Base-by-base conservation (phyloP, 2,797 vertebrate species). In the Cuculus canorus region DNA sequence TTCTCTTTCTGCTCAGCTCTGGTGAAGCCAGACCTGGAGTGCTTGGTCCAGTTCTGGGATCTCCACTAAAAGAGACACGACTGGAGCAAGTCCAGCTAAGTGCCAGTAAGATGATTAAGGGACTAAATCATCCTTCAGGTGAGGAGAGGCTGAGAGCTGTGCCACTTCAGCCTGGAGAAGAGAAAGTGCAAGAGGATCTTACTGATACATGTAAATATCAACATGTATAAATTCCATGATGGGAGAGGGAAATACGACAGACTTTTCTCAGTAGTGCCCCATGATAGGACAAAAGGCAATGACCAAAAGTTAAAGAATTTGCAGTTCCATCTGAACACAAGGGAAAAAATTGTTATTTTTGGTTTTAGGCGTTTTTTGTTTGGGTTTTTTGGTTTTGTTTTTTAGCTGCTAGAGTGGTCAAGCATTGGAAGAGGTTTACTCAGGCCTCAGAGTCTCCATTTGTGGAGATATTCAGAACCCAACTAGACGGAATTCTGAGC, bases 271-370 rank as follows among this genome's bases (percentile, higher is more conserved):
- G 45, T 33, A 56, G 33, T 4, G 6, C 11, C 25, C 50, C 64
- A 11, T 17, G 45, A 45, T 14, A 45, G 17, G 15, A 45, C 18
- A 19, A 19, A 45, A 45, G 45, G 45, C 13, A 72, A 53, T 0
- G 5, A 32, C 15, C 32, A 17, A 41, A 65, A 8, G 65, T 28
- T 41, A 75, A 76, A 92, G n/a, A 27, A 53, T 5, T 50, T 6
- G 0, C 54, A 84, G 78, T 65, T 37, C 27, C 18, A 63, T 11
- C n/a, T 52, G 10, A 71, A 79, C 5, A 50, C 32, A 24, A 35
- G 14, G 32, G 2, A 1, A 4, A 8, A 48, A 23, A 53, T 14
- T 4, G 8, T 18, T n/a, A n/a, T n/a, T n/a, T n/a, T n/a, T n/a
- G n/a, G n/a, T n/a, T n/a, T n/a, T n/a, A n/a, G n/a, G n/a, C n/a